Evolutionary conservation across 2,113 vertebrate genomes (phyloP), one percentile per base, ranked within the genome.

Genomic region (Saimiri boliviensis): DNA sequence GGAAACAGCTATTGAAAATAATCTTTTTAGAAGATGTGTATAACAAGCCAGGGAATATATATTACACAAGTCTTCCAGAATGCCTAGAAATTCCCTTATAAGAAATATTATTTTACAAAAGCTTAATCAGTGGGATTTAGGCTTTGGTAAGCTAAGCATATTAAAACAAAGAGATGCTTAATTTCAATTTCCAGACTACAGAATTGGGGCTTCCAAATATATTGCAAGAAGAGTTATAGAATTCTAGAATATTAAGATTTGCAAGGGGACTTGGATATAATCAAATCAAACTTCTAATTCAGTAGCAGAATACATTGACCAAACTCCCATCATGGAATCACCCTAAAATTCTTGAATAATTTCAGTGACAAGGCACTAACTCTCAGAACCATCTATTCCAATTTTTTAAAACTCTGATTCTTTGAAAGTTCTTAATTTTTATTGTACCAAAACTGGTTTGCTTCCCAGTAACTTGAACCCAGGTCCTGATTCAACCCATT

Each of bases 41-140:
- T 77, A 45, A 71, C 16, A 74, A 85, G 23, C 8, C 49, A 40
- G 27, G 16, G 49, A 86, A 73, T 49, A 25, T 58, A 45, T 89
- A 30, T 63, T 45, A 86, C 47, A 21, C 27, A 71, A 95, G 23
- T 82, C 84, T 84, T 68, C 13, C 25, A 70, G 81, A 88, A 68
- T 74, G 70, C 40, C 47, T 91, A 89, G 37, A 88, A 83, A 93
- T 71, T 96, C 13, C 49, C 35, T 49, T 93, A 52, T 5, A 70
- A 63, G 63, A 95, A 95, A 81, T 95, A 88, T 19, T n/a, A 56
- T 17, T 63, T 63, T 63, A 93, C 49, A 66, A 84, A 94, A 71
- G 77, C 45, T 47, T 74, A 89, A 74, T n/a, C 58, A 60, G 6
- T 76, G 10, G 27, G 17, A 85, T 25, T 84, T 80, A 66, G 54